These are phyloP conservation scores for Drosophila orena DNA, from an alignment of 1,140 invertebrate genomes.

Conservation along the genomic window DNA sequence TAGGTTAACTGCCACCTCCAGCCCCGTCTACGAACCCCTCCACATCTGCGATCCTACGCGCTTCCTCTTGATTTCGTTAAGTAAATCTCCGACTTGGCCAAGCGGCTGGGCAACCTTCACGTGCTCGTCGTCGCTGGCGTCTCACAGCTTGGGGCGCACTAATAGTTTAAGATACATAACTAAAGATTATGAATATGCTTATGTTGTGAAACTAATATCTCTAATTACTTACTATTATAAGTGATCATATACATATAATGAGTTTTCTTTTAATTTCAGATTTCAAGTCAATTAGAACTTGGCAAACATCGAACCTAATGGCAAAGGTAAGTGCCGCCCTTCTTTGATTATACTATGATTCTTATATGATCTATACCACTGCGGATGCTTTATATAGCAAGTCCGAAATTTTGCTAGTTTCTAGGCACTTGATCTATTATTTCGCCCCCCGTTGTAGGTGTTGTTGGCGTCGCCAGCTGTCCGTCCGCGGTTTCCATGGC, in stretches of 20 bases:
- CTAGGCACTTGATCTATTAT: slow-evolving; percentile 1
- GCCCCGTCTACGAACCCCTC: slow-evolving; percentile 13
- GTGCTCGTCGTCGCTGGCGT: slow-evolving; percentile 46
- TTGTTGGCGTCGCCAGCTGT: slow-evolving; percentile 49
- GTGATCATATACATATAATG: no score
- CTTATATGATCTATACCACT: neutral
- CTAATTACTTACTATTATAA: no score
- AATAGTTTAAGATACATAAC: neutral
- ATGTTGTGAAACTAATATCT: no score
- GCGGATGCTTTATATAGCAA: neutral
- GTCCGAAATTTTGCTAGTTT: no score
- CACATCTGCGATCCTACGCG: slow-evolving; percentile 65
- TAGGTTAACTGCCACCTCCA: slow-evolving; percentile 69
- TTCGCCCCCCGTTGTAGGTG: slow-evolving; percentile 15
- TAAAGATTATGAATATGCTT: no score
- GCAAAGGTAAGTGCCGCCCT: neutral
- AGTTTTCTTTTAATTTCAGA: no score
- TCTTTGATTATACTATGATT: neutral
- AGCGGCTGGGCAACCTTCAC: slow-evolving; percentile 73
- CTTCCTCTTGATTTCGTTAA: slow-evolving; percentile 83
- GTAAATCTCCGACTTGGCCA: slow-evolving; percentile 71
- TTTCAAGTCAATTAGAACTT: no score
- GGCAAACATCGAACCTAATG: no score
- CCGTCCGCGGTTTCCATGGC: slow-evolving; percentile 62
- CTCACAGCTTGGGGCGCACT: neutral